Evolutionary conservation across 2,888 invertebrate species (phyloP).

Genomic region (Bombylius major): DNA sequence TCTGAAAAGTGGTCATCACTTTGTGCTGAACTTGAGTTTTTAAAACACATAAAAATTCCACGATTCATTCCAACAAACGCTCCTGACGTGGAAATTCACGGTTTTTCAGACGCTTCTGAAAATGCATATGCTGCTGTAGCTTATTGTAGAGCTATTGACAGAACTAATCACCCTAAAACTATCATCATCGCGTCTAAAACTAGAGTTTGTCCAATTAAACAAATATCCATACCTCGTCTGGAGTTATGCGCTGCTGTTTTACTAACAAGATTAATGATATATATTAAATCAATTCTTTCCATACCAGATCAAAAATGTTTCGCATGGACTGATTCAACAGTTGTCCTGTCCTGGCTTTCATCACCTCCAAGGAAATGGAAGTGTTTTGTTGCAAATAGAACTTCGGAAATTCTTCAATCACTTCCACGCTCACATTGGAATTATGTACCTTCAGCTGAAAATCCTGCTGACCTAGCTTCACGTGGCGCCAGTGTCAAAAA

Average conservation of each 20-base stretch:
- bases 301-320: constrained; percentile 1
- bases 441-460: constrained; percentile 13
- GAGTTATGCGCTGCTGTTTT: constrained; percentile 13
- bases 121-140: background rate
- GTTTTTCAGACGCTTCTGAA: background rate
- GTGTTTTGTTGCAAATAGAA: constrained; percentile 18
- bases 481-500: constrained; percentile 11
- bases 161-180: background rate
- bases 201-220: constrained; percentile 11
- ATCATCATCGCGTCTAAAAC: constrained; percentile 8
- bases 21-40: too few species aligned
- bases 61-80: too few species aligned
- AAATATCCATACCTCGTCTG: constrained; percentile 8
- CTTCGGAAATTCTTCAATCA: constrained; percentile 12
- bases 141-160: background rate
- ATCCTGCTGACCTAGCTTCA: constrained; percentile 18
- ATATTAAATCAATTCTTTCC: background rate
- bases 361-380: constrained; percentile 16
- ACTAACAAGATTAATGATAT: constrained; percentile 1
- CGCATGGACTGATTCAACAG: constrained; percentile 12
- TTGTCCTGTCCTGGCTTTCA: constrained; percentile 17
- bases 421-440: constrained; percentile 9
- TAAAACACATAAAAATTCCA: too few species aligned
- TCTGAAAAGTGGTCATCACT: background rate
- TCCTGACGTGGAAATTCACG: background rate